Evolutionary conservation across 92 coral and sea anemone genomes (phyloP).

Genomic region (Palythoa caribaeorum): DNA sequence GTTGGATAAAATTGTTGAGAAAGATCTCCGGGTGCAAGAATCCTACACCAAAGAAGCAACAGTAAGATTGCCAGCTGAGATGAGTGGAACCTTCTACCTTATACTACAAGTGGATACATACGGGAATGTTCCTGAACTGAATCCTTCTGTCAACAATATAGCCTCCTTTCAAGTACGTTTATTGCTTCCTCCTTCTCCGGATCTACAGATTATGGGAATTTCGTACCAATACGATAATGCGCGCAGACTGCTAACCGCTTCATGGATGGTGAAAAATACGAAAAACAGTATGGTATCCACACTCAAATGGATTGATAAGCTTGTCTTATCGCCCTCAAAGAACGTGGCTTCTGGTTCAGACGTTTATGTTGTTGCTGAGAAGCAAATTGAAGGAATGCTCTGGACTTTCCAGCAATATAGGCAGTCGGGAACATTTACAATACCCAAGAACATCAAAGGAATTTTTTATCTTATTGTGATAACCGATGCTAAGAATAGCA

Average conservation of each 20-base stretch:
- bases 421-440: constrained; percentile 53
- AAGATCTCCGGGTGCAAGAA: constrained; percentile 46
- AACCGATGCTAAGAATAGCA: constrained; percentile 48
- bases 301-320: constrained; percentile 64
- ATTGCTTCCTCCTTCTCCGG: constrained; percentile 60
- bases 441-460: constrained; percentile 64
- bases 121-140: constrained; percentile 48
- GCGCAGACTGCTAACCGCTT: constrained; percentile 59
- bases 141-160: constrained; percentile 53
- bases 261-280: constrained; percentile 66
- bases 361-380: constrained; percentile 45
- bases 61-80: constrained; percentile 48
- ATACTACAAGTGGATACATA: constrained; percentile 62
- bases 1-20: constrained; percentile 7
- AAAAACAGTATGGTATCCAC: constrained; percentile 63
- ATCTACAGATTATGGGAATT: constrained; percentile 49
- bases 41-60: constrained; percentile 58
- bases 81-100: constrained; percentile 55
- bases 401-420: constrained; percentile 68
- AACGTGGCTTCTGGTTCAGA: constrained; percentile 40
- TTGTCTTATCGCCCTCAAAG: constrained; percentile 60
- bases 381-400: constrained; percentile 51
- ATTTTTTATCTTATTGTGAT: constrained; percentile 62
- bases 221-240: constrained; percentile 55
- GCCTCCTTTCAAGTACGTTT: constrained; percentile 36